Evolutionary conservation across 2,888 invertebrate species (phyloP), one percentile per base, ranked within the genome.

Genomic region (Chloromyia formosa): DNA sequence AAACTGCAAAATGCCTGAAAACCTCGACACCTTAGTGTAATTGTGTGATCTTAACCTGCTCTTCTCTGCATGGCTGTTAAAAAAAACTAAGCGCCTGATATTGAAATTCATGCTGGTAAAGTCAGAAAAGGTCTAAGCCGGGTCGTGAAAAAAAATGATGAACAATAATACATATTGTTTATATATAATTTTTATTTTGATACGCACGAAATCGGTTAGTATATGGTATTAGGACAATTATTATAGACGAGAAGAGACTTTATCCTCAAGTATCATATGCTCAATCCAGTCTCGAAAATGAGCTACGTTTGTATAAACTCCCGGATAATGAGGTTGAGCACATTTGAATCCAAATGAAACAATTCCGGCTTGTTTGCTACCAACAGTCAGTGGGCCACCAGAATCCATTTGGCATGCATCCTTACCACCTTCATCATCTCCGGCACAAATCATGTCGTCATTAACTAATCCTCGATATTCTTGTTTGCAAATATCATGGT

Each of bases 391-490:
- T 16, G 75, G 75, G 0, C 75, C 75, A n/a, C 75, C 75, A 0
- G 75, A 74, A 42, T 76, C 75, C 56, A 49, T 27, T 42, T 71
- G 62, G 49, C 75, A 76, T 12, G 49, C 49, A 64, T 74, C 75
- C 14, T 49, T 60, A 14, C 86, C 87, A 16, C 88, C 88, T 64
- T 82, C 79, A 0, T 82, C 80, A 0, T 80, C 79, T 0, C 88
- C 89, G 53, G 89, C 89, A 78, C 89, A 89, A 0, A 88, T 79
- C 86, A 89, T 88, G 0, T 80, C 82, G 0, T 83, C 76, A 0
- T 87, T 86, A 54, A 84, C 87, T 14, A 45, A 80, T n/a, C 66
- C 60, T 5, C 20, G 18, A 0, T 84, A 74, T n/a, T 18, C 14
- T 2, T 14, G 1, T 12, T 14, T 60, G 20, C 74, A 74, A 23